Conservation (phyloP, 2,888 invertebrate species). For the Pterostichus niger region DNA sequence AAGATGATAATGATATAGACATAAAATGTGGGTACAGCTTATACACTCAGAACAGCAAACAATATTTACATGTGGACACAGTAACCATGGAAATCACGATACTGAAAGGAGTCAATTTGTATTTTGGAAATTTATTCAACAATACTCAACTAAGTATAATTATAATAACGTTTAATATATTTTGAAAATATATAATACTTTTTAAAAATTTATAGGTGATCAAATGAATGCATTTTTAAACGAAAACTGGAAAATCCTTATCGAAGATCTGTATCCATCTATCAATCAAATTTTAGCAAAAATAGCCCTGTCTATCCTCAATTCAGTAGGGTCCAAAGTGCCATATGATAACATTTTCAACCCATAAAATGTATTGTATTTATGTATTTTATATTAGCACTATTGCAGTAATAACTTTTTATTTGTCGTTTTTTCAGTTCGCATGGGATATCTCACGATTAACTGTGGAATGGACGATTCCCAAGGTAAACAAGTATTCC, state of each 20-base stretch:
- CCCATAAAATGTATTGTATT: conserved; percentile 24
- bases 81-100: neutral
- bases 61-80: conserved; percentile 2
- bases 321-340: conserved; percentile 15
- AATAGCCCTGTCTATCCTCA: conserved; percentile 14
- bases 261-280: conserved; percentile 37
- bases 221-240: conserved; percentile 61
- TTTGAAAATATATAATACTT: neutral
- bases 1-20: conserved; percentile 3
- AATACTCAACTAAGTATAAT: conserved; percentile 42
- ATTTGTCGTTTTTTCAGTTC: too few species aligned
- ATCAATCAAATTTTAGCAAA: neutral
- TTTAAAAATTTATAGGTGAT: conserved; percentile 51
- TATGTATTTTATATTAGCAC: neutral
- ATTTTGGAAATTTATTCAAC: conserved; percentile 53
- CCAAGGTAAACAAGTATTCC: too few species aligned
- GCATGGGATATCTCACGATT: too few species aligned
- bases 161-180: neutral
- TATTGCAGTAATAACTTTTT: too few species aligned
- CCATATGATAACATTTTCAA: conserved; percentile 29
- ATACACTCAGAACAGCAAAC: neutral
- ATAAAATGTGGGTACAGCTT: neutral
- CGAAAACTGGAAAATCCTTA: conserved; percentile 49
- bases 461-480: too few species aligned
- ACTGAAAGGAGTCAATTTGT: neutral